phyloP scores from a whole-genome alignment of 2,888 invertebrate genomes.

The Lochmaea capreae region DNA sequence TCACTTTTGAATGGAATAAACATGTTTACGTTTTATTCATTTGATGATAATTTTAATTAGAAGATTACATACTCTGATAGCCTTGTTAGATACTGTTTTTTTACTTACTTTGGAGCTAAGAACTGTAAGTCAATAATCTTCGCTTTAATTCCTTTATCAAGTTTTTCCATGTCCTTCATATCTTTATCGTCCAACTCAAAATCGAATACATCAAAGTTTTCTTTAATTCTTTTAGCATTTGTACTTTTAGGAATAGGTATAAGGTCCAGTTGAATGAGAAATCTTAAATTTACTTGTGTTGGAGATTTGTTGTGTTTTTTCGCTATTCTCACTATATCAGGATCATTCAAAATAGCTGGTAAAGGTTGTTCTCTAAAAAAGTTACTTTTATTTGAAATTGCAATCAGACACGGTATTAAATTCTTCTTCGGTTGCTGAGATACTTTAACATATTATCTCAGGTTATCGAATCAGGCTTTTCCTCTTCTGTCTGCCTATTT shows the following conservation, averaged over 20 bases:
- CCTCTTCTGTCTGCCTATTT: neutral
- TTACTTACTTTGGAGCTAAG: slow-evolving; percentile 26
- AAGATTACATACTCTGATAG: no score
- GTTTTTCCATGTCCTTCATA: slow-evolving; percentile 68
- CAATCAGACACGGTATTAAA: no score
- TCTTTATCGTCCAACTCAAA: slow-evolving; percentile 74
- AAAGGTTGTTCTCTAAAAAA: slow-evolving; percentile 65
- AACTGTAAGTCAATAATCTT: slow-evolving; percentile 73
- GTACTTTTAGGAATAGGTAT: slow-evolving; percentile 86
- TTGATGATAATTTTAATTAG: no score
- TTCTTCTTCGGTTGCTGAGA: no score
- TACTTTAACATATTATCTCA: no score
- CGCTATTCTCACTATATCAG: slow-evolving; percentile 68
- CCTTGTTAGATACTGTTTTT: neutral
- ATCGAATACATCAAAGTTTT: slow-evolving; percentile 80
- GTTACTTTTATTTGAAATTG: no score
- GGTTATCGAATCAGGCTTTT: neutral
- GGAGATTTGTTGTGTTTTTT: slow-evolving; percentile 73
- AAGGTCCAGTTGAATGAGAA: slow-evolving; percentile 77
- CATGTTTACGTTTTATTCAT: no score
- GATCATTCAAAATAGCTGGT: slow-evolving; percentile 73
- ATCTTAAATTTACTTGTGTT: slow-evolving; percentile 79
- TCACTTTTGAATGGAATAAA: no score
- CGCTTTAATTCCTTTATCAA: slow-evolving; percentile 74
- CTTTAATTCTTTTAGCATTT: slow-evolving; percentile 74